phyloP scores from a whole-genome alignment of 1,140 invertebrate genomes.

The Calosoma granatense region DNA sequence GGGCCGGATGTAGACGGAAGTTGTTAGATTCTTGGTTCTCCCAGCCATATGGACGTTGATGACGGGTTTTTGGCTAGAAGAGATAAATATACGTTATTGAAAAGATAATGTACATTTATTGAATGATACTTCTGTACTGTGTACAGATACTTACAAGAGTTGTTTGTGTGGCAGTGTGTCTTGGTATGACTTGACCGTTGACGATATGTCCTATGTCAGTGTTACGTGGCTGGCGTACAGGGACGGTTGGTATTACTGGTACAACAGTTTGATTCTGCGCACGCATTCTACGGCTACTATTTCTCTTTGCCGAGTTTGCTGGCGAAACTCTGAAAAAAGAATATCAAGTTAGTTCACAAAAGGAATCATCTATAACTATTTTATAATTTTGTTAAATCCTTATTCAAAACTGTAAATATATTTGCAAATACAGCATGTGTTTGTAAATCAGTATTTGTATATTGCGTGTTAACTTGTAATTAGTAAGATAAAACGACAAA shows the following conservation, averaged over 20 bases:
- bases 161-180: conserved; percentile 50
- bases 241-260: conserved; percentile 25
- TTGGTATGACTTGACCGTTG: conserved; percentile 24
- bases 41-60: conserved; percentile 62
- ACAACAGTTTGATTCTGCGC: conserved; percentile 8
- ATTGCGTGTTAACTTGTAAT: too few species aligned
- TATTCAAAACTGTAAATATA: too few species aligned
- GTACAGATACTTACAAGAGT: conserved; percentile 50
- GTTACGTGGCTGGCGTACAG: conserved; percentile 34
- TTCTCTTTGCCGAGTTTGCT: conserved; percentile 48
- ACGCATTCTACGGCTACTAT: conserved; percentile 30
- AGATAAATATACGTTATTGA: conserved; percentile 6
- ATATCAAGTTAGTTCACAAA: too few species aligned
- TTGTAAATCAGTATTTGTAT: too few species aligned
- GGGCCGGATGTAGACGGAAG: conserved; percentile 42
- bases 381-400: too few species aligned
- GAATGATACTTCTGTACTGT: neutral
- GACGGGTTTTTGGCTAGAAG: conserved; percentile 59
- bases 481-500: too few species aligned
- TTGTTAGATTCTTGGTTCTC: conserved; percentile 44
- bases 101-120: conserved; percentile 15
- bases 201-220: conserved; percentile 17
- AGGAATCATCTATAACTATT: too few species aligned
- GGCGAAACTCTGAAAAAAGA: conserved; percentile 53
- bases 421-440: too few species aligned